Conservation (phyloP, 2,113 vertebrate genomes). For the Phrynocephalus versicolor region DNA sequence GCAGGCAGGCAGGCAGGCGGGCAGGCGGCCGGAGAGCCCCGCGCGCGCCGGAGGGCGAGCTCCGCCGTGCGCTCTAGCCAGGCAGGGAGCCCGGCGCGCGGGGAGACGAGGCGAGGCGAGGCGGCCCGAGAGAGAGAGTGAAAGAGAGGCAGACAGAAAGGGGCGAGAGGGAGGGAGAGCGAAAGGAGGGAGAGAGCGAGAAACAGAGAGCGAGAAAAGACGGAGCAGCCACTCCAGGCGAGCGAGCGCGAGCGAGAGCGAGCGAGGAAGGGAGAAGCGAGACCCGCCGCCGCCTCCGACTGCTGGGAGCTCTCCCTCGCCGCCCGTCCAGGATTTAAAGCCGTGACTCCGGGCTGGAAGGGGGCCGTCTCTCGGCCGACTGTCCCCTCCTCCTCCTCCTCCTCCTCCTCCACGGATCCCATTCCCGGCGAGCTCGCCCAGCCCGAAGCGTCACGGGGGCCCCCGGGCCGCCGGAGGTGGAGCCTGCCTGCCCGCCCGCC, state of each 20-base stretch:
- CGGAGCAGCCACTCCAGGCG: neutral
- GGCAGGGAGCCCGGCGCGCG: no score
- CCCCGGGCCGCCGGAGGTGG: conserved; percentile 31
- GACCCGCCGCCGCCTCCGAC: neutral
- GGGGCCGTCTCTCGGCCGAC: neutral
- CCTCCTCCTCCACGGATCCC: conserved; percentile 3
- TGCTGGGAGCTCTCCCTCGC: neutral
- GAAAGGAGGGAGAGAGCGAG: no score
- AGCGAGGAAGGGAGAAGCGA: no score
- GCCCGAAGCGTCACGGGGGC: conserved; percentile 55
- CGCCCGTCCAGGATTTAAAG: conserved; percentile 56
- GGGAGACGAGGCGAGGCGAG: no score
- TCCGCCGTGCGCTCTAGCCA: neutral
- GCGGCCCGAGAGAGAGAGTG: no score
- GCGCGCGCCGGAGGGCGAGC: no score
- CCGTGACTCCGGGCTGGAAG: neutral
- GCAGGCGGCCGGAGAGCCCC: no score
- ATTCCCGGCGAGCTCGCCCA: no score
- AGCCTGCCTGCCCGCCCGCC: neutral
- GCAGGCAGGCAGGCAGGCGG: neutral
- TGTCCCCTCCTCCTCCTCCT: conserved; percentile 41
- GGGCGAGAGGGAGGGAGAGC: no score
- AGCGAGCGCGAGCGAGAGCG: neutral
- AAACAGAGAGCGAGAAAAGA: no score
- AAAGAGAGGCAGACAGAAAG: no score